A percentile compares a stretch with the other conserved stretches of the same genome.
Conservation (phyloP, 2,888 invertebrate species). For the Boloria euphrosyne region DNA sequence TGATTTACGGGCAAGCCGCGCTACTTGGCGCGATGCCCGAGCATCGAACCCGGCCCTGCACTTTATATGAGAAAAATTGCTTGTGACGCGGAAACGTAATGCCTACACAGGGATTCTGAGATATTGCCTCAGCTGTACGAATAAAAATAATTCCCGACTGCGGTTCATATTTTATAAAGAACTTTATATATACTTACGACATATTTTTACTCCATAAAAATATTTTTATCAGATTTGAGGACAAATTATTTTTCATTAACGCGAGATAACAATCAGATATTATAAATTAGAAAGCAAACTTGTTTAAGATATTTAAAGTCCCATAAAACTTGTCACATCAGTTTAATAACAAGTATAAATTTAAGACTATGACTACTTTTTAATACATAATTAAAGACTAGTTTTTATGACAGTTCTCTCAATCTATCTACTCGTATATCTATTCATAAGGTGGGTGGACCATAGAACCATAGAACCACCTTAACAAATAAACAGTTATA, state of each 20-base stretch:
- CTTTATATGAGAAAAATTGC: slow-evolving; percentile 66
- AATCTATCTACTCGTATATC: no score
- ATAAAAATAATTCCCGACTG: slow-evolving; percentile 11
- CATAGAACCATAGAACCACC: no score
- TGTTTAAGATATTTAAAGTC: background rate
- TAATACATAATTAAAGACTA: slow-evolving; percentile 1
- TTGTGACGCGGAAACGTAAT: slow-evolving; percentile 51
- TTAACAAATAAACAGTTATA: no score
- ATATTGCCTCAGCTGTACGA: slow-evolving; percentile 29
- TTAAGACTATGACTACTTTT: background rate
- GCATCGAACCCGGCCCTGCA: slow-evolving; percentile 64
- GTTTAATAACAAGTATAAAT: background rate
- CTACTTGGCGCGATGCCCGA: slow-evolving; percentile 73
- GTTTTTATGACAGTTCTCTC: background rate
- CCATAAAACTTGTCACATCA: slow-evolving; percentile 6
- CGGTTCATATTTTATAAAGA: slow-evolving; percentile 1
- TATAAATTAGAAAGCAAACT: slow-evolving; percentile 3
- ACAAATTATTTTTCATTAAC: no score
- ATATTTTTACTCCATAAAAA: background rate
- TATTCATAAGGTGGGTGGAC: no score
- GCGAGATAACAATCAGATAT: background rate
- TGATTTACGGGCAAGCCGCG: slow-evolving; percentile 66
- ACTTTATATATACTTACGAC: background rate
- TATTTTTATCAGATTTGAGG: background rate
- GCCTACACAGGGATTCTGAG: slow-evolving; percentile 41